A percentile compares a stretch with the other conserved stretches of the same genome.
Evolutionary conservation across 2,113 vertebrate genomes (phyloP).

Genomic region (Caloenas nicobarica): DNA sequence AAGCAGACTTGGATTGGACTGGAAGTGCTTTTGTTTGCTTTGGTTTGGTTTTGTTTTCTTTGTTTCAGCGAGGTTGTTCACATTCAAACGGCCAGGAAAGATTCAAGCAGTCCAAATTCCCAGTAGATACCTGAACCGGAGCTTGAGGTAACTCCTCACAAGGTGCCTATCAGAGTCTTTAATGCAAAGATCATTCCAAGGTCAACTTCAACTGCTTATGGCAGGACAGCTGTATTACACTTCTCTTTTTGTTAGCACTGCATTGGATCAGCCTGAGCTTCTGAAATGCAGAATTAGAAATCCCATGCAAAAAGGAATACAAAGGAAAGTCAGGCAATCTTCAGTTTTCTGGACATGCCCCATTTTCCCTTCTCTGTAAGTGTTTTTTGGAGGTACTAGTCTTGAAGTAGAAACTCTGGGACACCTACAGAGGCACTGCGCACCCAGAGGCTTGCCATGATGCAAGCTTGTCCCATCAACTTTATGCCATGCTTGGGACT

Average conservation of each 20-base stretch:
- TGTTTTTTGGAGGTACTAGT: background rate
- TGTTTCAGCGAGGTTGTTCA: background rate
- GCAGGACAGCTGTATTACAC: background rate
- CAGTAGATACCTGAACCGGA: background rate
- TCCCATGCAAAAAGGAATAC: background rate
- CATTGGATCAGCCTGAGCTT: background rate
- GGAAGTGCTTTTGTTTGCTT: background rate
- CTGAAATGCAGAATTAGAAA: background rate
- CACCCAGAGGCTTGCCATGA: background rate
- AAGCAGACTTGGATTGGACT: background rate
- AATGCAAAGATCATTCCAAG: background rate
- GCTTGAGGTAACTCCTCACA: background rate
- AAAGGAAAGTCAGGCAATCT: background rate
- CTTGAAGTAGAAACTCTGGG: background rate
- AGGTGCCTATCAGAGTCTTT: background rate
- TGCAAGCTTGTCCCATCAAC: background rate
- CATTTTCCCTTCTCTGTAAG: background rate
- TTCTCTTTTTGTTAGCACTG: background rate
- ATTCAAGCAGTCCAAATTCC: background rate
- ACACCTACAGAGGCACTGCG: background rate
- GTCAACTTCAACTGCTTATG: background rate
- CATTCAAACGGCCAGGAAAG: background rate
- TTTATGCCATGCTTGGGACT: background rate
- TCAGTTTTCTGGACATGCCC: background rate
- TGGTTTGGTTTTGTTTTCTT: background rate